These are phyloP conservation scores for Eptesicus fuscus DNA, from an alignment of 2,113 vertebrate species.

Conservation along the genomic window DNA sequence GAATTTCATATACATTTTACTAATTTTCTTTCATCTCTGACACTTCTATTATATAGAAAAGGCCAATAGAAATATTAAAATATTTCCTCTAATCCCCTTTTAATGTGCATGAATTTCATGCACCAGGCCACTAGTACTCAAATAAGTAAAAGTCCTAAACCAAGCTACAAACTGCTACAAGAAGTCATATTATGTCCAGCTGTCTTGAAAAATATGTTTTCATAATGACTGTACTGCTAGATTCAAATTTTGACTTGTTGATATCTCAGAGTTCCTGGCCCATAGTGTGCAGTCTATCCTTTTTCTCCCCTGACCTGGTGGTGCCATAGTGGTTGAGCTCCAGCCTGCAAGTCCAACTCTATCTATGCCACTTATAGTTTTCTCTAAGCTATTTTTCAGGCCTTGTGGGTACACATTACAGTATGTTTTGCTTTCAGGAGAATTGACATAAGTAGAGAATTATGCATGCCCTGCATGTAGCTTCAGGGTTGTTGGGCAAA, in stretches of 20 bases:
- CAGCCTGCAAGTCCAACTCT: neutral
- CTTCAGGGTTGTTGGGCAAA: accelerated
- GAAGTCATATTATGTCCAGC: neutral
- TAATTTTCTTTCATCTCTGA: too few relatives aligned
- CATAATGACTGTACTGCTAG: neutral
- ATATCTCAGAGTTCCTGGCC: neutral
- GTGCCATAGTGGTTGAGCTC: accelerated
- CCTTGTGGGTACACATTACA: neutral
- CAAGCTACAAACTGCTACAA: neutral
- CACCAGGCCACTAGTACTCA: too few relatives aligned
- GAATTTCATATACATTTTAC: too few relatives aligned
- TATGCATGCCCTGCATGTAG: neutral
- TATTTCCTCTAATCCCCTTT: too few relatives aligned
- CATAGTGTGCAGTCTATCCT: accelerated
- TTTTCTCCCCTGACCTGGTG: accelerated
- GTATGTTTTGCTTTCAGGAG: neutral
- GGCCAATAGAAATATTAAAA: too few relatives aligned
- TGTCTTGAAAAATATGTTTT: neutral
- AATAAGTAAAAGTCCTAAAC: neutral
- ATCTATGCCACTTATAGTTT: neutral
- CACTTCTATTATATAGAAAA: too few relatives aligned
- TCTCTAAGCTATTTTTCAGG: neutral
- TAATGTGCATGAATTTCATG: too few relatives aligned
- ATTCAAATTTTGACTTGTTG: neutral
- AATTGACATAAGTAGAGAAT: neutral